A percentile compares a stretch with the other conserved stretches of the same genome.
Conservation (phyloP, 2,888 invertebrate genomes). For the Parapristionchus giblindavisi region DNA sequence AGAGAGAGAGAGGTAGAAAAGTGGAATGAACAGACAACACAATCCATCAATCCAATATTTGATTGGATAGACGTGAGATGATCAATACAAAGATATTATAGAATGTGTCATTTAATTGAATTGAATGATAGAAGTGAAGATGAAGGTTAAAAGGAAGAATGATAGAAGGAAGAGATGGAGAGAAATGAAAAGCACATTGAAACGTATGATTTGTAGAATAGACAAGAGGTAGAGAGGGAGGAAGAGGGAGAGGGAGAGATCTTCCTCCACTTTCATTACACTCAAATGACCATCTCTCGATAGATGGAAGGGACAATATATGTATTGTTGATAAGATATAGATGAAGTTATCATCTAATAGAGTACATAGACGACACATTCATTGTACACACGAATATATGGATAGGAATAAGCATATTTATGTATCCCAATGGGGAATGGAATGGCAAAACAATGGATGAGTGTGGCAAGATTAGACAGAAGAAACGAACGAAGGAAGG, state of each 20-base stretch:
- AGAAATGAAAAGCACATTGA: neutral
- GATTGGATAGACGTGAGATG: too few relatives aligned
- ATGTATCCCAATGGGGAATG: neutral
- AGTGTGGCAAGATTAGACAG: neutral
- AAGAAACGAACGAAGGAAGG: neutral
- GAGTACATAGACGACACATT: too few relatives aligned
- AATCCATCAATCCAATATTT: too few relatives aligned
- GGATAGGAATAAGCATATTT: neutral
- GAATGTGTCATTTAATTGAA: neutral
- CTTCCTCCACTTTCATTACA: too few relatives aligned
- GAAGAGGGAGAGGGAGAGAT: too few relatives aligned
- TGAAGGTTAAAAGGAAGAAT: constrained; percentile 16
- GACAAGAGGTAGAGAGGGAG: too few relatives aligned
- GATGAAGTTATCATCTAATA: too few relatives aligned
- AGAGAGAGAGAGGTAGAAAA: constrained; percentile 21
- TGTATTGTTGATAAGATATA: constrained; percentile 10
- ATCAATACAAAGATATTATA: too few relatives aligned
- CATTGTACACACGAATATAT: neutral
- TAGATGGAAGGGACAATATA: too few relatives aligned
- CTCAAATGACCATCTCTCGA: neutral
- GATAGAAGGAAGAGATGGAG: constrained; percentile 19
- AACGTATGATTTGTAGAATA: constrained; percentile 12
- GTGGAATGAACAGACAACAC: constrained; percentile 3
- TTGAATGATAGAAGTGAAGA: neutral
- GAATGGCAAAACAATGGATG: neutral